phyloP scores from a whole-genome alignment of 2,888 invertebrate species.

The Elegia similella region DNA sequence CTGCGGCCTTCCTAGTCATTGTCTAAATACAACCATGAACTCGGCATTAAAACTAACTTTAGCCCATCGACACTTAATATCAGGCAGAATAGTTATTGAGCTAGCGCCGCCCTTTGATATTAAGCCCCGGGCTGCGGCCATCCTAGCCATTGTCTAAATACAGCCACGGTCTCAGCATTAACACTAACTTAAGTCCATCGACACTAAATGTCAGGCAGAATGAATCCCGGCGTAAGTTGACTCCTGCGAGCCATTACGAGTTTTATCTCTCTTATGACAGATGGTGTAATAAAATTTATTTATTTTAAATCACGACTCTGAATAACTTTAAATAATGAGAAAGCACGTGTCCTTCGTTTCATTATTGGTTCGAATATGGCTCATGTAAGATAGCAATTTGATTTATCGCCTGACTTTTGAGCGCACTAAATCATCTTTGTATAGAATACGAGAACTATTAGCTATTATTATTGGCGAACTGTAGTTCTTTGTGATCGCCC shows the following conservation, averaged over 20 bases:
- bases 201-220: slow-evolving; percentile 71
- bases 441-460: slow-evolving; percentile 79
- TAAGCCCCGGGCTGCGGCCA: too few relatives aligned
- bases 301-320: slow-evolving; percentile 68
- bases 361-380: slow-evolving; percentile 56
- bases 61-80: slow-evolving; percentile 71
- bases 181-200: slow-evolving; percentile 64
- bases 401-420: slow-evolving; percentile 77
- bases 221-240: slow-evolving; percentile 49
- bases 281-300: slow-evolving; percentile 76
- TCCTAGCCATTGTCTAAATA: slow-evolving; percentile 24
- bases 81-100: slow-evolving; percentile 48
- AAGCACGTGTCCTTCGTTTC: slow-evolving; percentile 67
- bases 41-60: slow-evolving; percentile 62
- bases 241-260: slow-evolving; percentile 63
- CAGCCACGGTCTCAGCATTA: slow-evolving; percentile 51
- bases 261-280: slow-evolving; percentile 75
- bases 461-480: slow-evolving; percentile 76
- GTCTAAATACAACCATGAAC: slow-evolving; percentile 40
- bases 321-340: slow-evolving; percentile 71
- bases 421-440: slow-evolving; percentile 75
- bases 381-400: slow-evolving; percentile 62
- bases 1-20: too few relatives aligned
- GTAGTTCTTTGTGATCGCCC: slow-evolving; percentile 60
- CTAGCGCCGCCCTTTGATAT: too few relatives aligned